These are phyloP conservation scores for Cataglyphis hispanica DNA, from an alignment of 1,140 invertebrate genomes.

Conservation along the genomic window DNA sequence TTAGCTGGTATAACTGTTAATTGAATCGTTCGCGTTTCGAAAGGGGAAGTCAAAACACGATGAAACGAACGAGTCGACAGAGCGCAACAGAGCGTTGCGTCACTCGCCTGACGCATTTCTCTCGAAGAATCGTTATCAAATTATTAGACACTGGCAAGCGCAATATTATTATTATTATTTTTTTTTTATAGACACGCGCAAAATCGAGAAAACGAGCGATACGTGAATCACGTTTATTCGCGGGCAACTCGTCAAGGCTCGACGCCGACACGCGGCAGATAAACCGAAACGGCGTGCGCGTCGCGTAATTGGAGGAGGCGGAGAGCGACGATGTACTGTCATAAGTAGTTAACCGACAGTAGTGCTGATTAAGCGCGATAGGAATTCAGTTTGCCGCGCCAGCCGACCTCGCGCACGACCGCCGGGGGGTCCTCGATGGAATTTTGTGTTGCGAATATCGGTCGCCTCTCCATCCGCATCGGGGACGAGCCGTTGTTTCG, in stretches of 20 bases:
- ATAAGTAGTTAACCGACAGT: constrained; percentile 80
- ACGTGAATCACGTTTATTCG: constrained; percentile 33
- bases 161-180: not conserved
- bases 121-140: not conserved
- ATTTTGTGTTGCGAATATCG: constrained; percentile 73
- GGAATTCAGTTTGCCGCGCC: constrained; percentile 78
- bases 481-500: constrained; percentile 25
- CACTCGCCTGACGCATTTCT: not conserved
- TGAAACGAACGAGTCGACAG: not conserved
- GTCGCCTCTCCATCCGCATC: constrained; percentile 21
- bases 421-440: constrained; percentile 68
- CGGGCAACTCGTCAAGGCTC: constrained; percentile 31
- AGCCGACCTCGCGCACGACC: not conserved
- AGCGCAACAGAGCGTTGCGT: not conserved
- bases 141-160: not conserved
- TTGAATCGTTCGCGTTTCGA: not conserved
- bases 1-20: constrained; percentile 10
- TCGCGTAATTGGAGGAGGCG: constrained; percentile 74
- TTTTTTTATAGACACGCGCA: not conserved
- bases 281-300: constrained; percentile 39
- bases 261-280: constrained; percentile 9
- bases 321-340: constrained; percentile 75
- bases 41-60: not conserved
- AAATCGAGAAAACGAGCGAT: not conserved
- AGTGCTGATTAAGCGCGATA: constrained; percentile 78